Percentiles rank a stretch among this genome's conserved stretches.
Evolutionary conservation across 2,797 vertebrate genomes (phyloP).

Genomic region (Typhlichthys eigenmanni): DNA sequence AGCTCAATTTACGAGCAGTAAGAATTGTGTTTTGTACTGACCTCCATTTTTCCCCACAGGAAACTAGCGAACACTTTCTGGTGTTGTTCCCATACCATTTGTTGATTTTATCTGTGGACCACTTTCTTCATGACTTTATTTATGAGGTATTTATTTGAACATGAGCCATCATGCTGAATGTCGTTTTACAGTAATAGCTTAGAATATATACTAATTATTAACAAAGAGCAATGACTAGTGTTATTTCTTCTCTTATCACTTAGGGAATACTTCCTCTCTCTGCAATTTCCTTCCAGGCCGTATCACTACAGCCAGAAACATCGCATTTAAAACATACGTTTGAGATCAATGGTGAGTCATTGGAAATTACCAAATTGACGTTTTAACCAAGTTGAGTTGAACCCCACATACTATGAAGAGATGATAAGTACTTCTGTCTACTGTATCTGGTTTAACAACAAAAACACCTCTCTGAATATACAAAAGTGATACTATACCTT

Average conservation of each 20-base stretch:
- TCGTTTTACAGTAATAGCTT: neutral
- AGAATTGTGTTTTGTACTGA: neutral
- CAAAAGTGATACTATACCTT: slow-evolving; percentile 1
- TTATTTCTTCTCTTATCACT: slow-evolving; percentile 3
- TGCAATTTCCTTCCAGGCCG: slow-evolving; percentile 69
- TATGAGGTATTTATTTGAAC: slow-evolving; percentile 73
- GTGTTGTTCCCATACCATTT: slow-evolving; percentile 84
- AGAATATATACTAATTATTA: neutral
- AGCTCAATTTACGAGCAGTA: no score
- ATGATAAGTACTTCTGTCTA: no score
- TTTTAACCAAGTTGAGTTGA: no score
- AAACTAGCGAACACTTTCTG: slow-evolving; percentile 74
- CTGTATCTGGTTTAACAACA: no score
- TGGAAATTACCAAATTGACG: slow-evolving; percentile 9
- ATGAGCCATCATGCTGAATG: neutral
- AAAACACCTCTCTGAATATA: neutral
- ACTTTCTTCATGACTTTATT: slow-evolving; percentile 67
- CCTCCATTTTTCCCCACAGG: slow-evolving; percentile 59
- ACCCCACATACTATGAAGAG: no score
- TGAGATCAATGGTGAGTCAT: slow-evolving; percentile 80
- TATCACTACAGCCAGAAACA: slow-evolving; percentile 44
- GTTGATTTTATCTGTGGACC: slow-evolving; percentile 82
- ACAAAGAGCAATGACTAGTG: neutral
- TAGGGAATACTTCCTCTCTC: slow-evolving; percentile 86
- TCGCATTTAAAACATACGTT: slow-evolving; percentile 66